These are phyloP conservation scores for Plebejus melissa DNA, from an alignment of 2,888 invertebrate genomes.

Conservation along the genomic window DNA sequence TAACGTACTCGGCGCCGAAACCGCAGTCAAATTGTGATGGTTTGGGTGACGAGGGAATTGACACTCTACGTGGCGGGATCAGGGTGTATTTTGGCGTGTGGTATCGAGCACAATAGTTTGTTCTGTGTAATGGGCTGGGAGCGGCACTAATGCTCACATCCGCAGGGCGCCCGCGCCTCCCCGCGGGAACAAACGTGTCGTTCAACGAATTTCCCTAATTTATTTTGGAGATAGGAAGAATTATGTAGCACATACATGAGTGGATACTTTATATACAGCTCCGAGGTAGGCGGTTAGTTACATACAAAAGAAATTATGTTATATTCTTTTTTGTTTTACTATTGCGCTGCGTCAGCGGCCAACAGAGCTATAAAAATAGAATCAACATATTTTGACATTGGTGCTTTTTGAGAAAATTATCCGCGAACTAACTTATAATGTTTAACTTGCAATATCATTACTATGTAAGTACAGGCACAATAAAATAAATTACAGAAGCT, in stretches of 20 bases:
- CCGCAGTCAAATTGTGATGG: slow-evolving; percentile 37
- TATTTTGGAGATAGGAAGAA: slow-evolving; percentile 39
- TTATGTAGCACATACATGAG: slow-evolving; percentile 36
- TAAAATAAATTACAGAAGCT: not conserved
- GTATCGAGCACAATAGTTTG: slow-evolving; percentile 36
- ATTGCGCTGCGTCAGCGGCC: too few relatives aligned
- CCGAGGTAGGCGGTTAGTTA: not conserved
- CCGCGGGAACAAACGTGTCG: slow-evolving; percentile 36
- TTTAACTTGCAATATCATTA: not conserved
- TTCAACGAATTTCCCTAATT: slow-evolving; percentile 42
- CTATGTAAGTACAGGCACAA: not conserved
- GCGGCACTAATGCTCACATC: slow-evolving; percentile 53
- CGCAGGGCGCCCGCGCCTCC: slow-evolving; percentile 42
- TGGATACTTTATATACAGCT: not conserved
- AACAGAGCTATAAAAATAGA: too few relatives aligned
- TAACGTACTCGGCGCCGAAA: slow-evolving; percentile 39
- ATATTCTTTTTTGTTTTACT: not conserved
- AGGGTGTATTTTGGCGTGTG: slow-evolving; percentile 26
- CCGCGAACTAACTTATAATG: not conserved
- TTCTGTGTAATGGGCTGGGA: slow-evolving; percentile 47
- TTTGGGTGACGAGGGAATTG: slow-evolving; percentile 12
- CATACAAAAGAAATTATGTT: not conserved
- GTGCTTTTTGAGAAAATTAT: not conserved
- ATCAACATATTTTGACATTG: too few relatives aligned
- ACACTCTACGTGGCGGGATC: not conserved